These are phyloP conservation scores for Centropus unirufus DNA, from an alignment of 2,113 vertebrate genomes.

Conservation along the genomic window DNA sequence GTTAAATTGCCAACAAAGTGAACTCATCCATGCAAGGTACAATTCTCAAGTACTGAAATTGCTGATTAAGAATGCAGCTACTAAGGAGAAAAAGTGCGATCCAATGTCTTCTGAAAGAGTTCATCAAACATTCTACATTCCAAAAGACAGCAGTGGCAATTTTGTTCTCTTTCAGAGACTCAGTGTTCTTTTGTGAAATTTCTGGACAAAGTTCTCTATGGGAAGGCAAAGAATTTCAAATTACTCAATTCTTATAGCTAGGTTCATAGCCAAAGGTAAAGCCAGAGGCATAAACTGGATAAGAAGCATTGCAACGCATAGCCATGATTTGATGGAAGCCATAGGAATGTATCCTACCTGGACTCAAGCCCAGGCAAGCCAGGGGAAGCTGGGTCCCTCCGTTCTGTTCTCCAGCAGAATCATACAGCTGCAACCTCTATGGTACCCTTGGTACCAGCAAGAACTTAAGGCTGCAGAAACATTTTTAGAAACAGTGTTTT, in stretches of 20 bases:
- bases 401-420: background rate
- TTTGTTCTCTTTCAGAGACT: background rate
- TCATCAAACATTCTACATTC: background rate
- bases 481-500: background rate
- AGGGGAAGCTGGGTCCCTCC: background rate
- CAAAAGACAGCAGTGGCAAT: background rate
- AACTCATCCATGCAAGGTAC: background rate
- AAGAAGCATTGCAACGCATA: background rate
- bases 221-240: background rate
- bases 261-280: background rate
- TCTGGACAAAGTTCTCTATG: background rate
- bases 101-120: background rate
- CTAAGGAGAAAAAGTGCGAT: background rate
- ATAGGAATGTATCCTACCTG: fast-evolving
- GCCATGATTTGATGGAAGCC: background rate
- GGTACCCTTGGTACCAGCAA: background rate
- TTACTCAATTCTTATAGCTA: background rate
- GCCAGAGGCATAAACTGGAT: background rate
- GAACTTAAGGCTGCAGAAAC: background rate
- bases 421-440: background rate
- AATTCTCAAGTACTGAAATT: background rate
- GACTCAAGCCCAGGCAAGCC: background rate
- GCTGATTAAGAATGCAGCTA: background rate
- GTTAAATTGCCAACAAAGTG: background rate
- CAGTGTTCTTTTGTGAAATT: background rate